Evolutionary conservation across 2,797 vertebrate genomes (phyloP), one percentile per base, ranked within the genome.

Genomic region (Tamandua tetradactyla): DNA sequence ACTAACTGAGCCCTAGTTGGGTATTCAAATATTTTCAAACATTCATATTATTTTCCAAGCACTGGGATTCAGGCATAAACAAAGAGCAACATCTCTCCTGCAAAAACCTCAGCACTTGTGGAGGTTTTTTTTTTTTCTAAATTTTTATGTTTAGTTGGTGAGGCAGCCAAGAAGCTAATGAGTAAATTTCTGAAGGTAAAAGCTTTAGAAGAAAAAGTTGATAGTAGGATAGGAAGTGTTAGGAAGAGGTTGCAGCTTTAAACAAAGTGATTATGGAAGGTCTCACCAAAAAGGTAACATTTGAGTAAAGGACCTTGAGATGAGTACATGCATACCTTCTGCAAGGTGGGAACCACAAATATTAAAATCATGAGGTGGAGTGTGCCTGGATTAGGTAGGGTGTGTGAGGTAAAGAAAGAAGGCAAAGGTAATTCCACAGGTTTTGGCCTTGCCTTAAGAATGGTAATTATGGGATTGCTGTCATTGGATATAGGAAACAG

Each of bases 401-500:
- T 15, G 11, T 42, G 5, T 93, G 68, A 87, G 84, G 20, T 59
- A 59, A 83, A 71, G 66, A 74, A 42, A 37, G 32, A 62, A 25
- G 79, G 13, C 20, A 27, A 0, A 55, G 35, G 47, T 91, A 89
- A 74, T 82, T 86, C 44, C 2, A 87, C 71, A 57, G n/a, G n/a
- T n/a, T n/a, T n/a, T n/a, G n/a, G n/a, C n/a, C n/a, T n/a, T n/a
- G n/a, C n/a, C n/a, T n/a, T n/a, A n/a, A n/a, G n/a, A 27, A 0
- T 61, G 35, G 47, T 91, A 89, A 72, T 86, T 86, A 52, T 2
- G 84, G 72, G 27, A 47, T 47, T n/a, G n/a, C n/a, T n/a, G n/a
- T 84, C 27, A 52, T 93, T 90, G 75, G 72, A 47, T 90, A 84
- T 9, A 22, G 52, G 61, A 80, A 87, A 76, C 59, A 78, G 61